phyloP scores from a whole-genome alignment of 2,888 invertebrate genomes.

The Norana najaformis region DNA sequence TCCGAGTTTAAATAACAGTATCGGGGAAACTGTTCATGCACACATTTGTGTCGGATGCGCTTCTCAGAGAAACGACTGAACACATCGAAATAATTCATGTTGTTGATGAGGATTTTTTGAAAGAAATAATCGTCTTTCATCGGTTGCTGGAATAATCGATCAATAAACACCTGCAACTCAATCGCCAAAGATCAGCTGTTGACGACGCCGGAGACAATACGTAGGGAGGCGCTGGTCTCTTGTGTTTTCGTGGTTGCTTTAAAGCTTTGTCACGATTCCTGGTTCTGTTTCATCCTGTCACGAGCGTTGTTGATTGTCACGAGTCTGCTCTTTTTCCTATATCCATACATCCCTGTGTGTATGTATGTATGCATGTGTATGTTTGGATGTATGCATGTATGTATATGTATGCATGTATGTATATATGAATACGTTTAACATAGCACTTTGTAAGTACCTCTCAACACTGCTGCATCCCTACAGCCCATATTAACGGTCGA shows the following conservation, averaged over 20 bases:
- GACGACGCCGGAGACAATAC: background rate
- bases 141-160: background rate
- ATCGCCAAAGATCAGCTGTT: background rate
- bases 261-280: background rate
- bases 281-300: background rate
- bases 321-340: background rate
- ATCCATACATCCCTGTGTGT: background rate
- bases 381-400: background rate
- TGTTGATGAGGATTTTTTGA: background rate
- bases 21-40: background rate
- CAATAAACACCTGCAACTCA: background rate
- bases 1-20: background rate
- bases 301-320: background rate
- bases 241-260: too few relatives aligned
- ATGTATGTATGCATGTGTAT: background rate
- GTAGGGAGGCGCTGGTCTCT: background rate
- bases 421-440: background rate
- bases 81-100: background rate
- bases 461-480: background rate
- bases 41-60: background rate
- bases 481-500: background rate
- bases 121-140: background rate
- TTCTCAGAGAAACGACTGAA: background rate
- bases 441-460: background rate
- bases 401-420: background rate